Conservation (phyloP, 53 echinoderm and acorn worm genomes). For the Mesocentrotus franciscanus region DNA sequence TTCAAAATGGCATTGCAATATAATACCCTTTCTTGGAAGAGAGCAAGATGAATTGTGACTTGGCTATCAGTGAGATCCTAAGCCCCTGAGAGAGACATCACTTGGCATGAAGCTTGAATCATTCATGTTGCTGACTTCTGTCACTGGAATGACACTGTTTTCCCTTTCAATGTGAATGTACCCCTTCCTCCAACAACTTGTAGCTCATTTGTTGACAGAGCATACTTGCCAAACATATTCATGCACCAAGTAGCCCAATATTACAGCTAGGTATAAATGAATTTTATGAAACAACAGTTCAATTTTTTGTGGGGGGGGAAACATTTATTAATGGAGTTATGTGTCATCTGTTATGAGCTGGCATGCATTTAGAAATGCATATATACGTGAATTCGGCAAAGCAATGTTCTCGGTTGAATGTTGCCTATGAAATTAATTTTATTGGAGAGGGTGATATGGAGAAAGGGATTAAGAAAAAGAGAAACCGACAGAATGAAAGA, state of each 20-base stretch:
- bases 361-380: no score
- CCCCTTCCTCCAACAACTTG: background rate
- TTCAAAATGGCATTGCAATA: no score
- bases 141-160: background rate
- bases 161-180: background rate
- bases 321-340: no score
- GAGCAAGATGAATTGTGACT: background rate
- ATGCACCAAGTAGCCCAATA: background rate
- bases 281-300: background rate
- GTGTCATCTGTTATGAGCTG: no score
- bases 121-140: conserved; percentile 50
- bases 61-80: background rate
- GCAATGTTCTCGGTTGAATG: no score
- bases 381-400: no score
- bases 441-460: background rate
- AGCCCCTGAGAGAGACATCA: background rate
- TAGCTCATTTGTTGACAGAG: background rate
- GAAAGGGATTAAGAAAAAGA: background rate
- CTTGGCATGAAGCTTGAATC: conserved; percentile 19
- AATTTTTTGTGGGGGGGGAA: background rate
- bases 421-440: no score
- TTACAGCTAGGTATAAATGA: background rate
- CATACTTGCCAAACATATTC: background rate
- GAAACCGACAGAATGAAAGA: background rate
- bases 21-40: no score